Base-by-base conservation (phyloP, 2,888 invertebrate genomes). In the Acleris holmiana region DNA sequence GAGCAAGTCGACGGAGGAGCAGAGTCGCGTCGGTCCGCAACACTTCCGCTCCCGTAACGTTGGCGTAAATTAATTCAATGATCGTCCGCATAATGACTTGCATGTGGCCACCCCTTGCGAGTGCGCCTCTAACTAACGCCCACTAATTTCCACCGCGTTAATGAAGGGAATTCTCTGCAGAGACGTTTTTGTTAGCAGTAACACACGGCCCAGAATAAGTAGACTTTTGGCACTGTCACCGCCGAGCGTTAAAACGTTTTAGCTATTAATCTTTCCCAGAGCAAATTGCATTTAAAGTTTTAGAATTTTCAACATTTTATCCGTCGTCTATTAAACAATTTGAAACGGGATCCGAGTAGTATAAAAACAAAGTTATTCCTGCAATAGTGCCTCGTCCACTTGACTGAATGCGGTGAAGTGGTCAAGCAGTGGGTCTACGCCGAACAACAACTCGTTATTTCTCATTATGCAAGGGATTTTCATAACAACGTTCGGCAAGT, bases 71-170 rank as follows among this genome's bases (percentile, higher is more conserved):
- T 91, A 91, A 91, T 90, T 91, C 89, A 89, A 89, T 89, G 87
- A 91, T 88, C 86, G 86, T 89, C 87, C 85, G 83, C 87, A 88
- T 89, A 90, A 90, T 91, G 89, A 91, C 89, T 89, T 89, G 88
- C 88, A 90, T 87, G 83, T 79, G 85, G 82, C 82, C 78, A 79
- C 81, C 83, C 78, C 80, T 78, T 76, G 73, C 75, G 77, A 83
- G 75, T 80, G 74, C 73, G 78, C 81, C 83, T 80, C 82, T 74
- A 84, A 88, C 88, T 88, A 87, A 87, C 80, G 83, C 80, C 76
- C 76, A 81, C 88, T 88, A 89, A 91, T 89, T 87, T 83, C 81
- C 76, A 79, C 80, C 76, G 75, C 82, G 81, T 84, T 86, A 88
- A 88, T 88, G 83, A 85, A 88, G 82, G 84, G 78, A 80, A 84